These are phyloP conservation scores for Rallus crepitans DNA, from an alignment of 2,797 vertebrate genomes.

Conservation along the genomic window DNA sequence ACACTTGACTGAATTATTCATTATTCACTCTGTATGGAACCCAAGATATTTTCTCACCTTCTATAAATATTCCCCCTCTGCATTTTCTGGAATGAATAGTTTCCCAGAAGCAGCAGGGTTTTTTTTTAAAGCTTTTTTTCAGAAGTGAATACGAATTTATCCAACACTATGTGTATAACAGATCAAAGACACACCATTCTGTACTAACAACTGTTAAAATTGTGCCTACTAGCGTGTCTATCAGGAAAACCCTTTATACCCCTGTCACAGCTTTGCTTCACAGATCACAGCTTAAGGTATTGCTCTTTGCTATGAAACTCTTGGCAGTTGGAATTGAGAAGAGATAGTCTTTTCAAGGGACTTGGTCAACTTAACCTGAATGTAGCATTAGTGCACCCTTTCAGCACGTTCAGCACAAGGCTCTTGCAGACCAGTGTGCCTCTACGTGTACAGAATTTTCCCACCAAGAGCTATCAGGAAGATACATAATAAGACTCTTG, in stretches of 20 bases:
- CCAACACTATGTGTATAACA: conserved; percentile 1
- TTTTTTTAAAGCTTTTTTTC: background rate
- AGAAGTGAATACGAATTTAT: conserved; percentile 9
- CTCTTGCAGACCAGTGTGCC: background rate
- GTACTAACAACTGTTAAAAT: background rate
- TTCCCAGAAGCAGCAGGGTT: conserved; percentile 18
- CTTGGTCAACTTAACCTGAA: background rate
- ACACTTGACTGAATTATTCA: conserved; percentile 22
- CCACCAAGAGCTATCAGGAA: background rate
- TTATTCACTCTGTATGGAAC: conserved; percentile 38
- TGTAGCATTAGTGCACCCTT: background rate
- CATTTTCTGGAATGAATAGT: conserved; percentile 25
- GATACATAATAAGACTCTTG: background rate
- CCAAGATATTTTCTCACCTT: conserved; percentile 57
- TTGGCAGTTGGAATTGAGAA: background rate
- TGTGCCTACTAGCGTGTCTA: background rate
- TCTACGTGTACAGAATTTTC: background rate
- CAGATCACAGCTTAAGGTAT: background rate
- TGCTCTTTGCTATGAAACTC: background rate
- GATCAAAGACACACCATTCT: conserved; percentile 10
- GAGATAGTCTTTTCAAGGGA: background rate
- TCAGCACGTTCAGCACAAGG: background rate
- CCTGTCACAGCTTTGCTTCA: background rate
- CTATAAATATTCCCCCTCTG: conserved; percentile 25
- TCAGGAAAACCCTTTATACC: background rate